Conservation (phyloP, 2,888 invertebrate species). For the Anagyrus pseudococci region DNA sequence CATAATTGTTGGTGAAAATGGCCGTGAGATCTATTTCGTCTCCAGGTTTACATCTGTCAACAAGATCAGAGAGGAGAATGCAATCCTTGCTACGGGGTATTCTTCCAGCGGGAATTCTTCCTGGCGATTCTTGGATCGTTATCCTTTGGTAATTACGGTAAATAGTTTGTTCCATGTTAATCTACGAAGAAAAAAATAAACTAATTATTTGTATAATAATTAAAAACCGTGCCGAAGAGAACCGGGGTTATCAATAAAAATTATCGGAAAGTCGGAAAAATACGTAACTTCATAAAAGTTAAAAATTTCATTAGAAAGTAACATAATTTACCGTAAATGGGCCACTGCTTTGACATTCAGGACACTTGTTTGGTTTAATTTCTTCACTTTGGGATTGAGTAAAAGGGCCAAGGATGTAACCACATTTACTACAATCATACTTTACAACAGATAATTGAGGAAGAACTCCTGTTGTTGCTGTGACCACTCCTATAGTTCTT, state of each 20-base stretch:
- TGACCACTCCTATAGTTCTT: slow-evolving; percentile 92
- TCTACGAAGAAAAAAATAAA: slow-evolving; percentile 63
- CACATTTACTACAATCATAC: slow-evolving; percentile 97
- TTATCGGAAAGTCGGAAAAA: background rate
- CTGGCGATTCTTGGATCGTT: slow-evolving; percentile 97
- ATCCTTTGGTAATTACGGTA: slow-evolving; percentile 98
- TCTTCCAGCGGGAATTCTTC: slow-evolving; percentile 95
- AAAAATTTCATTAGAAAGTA: slow-evolving; percentile 14
- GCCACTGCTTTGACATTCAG: slow-evolving; percentile 95
- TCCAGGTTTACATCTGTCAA: slow-evolving; percentile 97
- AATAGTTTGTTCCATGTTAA: slow-evolving; percentile 98
- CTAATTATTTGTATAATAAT: background rate
- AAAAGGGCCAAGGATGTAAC: slow-evolving; percentile 94
- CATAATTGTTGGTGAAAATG: slow-evolving; percentile 96
- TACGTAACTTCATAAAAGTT: background rate
- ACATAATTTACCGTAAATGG: slow-evolving; percentile 81
- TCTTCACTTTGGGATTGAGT: slow-evolving; percentile 92
- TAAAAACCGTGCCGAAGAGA: too few species aligned
- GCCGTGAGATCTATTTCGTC: slow-evolving; percentile 97
- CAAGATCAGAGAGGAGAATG: slow-evolving; percentile 91
- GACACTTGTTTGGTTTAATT: slow-evolving; percentile 95
- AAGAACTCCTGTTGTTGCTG: slow-evolving; percentile 92
- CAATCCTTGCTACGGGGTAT: slow-evolving; percentile 98
- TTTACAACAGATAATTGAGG: slow-evolving; percentile 96
- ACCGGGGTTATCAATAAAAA: too few species aligned